Conservation (phyloP, 2,797 vertebrate species). For the Myripristis jacobus region DNA sequence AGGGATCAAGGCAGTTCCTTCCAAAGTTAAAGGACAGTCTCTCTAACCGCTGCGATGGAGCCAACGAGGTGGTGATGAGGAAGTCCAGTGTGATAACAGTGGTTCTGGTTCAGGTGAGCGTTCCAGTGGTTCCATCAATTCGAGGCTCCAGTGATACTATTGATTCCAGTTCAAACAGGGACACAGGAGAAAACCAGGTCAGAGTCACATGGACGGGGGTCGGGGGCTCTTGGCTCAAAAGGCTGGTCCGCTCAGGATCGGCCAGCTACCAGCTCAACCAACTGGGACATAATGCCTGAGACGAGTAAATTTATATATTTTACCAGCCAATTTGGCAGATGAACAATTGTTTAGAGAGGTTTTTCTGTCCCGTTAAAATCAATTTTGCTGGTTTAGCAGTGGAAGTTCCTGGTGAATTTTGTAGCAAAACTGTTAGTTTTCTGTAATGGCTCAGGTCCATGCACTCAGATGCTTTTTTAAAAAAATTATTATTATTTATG, state of each 20-base stretch:
- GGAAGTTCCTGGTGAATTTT: slow-evolving; percentile 33
- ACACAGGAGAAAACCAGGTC: slow-evolving; percentile 25
- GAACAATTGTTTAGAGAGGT: slow-evolving; percentile 33
- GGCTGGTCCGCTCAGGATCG: neutral
- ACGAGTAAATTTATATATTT: slow-evolving; percentile 18
- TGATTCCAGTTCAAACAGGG: slow-evolving; percentile 21
- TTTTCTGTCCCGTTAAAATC: slow-evolving; percentile 23
- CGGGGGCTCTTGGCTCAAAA: neutral
- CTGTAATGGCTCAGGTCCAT: slow-evolving; percentile 33
- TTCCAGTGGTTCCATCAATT: slow-evolving; percentile 31
- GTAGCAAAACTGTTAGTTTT: slow-evolving; percentile 26
- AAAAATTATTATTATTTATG: too few species aligned
- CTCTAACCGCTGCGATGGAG: slow-evolving; percentile 1
- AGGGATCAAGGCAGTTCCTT: slow-evolving; percentile 12
- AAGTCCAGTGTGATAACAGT: slow-evolving; percentile 13
- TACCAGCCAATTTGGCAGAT: slow-evolving; percentile 25
- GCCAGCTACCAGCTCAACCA: slow-evolving; percentile 16
- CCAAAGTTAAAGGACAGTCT: slow-evolving; percentile 24
- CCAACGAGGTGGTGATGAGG: slow-evolving; percentile 16
- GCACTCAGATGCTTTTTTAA: slow-evolving; percentile 27
- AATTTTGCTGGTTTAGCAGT: slow-evolving; percentile 28
- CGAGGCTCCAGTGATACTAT: slow-evolving; percentile 22
- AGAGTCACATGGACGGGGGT: slow-evolving; percentile 23
- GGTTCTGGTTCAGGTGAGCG: neutral
- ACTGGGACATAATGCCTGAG: slow-evolving; percentile 43